A percentile compares a stretch with the other conserved stretches of the same genome.
Conservation (phyloP, 2,888 invertebrate genomes). For the Zootermopsis nevadensis region DNA sequence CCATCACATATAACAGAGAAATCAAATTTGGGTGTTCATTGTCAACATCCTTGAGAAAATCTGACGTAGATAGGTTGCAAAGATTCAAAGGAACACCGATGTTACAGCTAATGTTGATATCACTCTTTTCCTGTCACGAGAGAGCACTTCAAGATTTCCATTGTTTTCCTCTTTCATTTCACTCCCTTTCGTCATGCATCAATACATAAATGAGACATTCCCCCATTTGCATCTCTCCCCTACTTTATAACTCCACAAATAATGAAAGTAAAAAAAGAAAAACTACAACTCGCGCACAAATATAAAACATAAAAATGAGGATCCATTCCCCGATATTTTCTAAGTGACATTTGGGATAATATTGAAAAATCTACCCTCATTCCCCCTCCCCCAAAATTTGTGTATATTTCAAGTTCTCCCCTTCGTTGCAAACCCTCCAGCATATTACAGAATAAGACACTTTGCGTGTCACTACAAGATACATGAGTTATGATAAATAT, state of each 20-base stretch:
- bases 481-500: background rate
- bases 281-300: background rate
- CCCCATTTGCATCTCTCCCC: background rate
- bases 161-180: background rate
- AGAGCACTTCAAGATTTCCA: background rate
- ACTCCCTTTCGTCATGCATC: slow-evolving; percentile 1
- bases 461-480: background rate
- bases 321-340: background rate
- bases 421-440: background rate
- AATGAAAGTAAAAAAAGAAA: background rate
- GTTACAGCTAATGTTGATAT: too few species aligned
- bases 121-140: background rate
- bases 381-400: background rate
- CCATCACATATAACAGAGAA: too few species aligned
- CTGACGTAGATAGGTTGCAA: too few species aligned
- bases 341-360: slow-evolving; percentile 22
- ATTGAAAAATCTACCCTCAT: slow-evolving; percentile 19
- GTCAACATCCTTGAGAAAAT: too few species aligned
- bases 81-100: too few species aligned
- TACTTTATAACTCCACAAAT: background rate
- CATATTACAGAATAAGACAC: too few species aligned
- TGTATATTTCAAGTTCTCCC: slow-evolving; percentile 5
- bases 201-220: background rate
- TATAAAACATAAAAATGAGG: background rate
- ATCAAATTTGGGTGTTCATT: too few species aligned